Evolutionary conservation across 2,113 vertebrate species (phyloP).

Genomic region (Beaufortia kweichowensis): DNA sequence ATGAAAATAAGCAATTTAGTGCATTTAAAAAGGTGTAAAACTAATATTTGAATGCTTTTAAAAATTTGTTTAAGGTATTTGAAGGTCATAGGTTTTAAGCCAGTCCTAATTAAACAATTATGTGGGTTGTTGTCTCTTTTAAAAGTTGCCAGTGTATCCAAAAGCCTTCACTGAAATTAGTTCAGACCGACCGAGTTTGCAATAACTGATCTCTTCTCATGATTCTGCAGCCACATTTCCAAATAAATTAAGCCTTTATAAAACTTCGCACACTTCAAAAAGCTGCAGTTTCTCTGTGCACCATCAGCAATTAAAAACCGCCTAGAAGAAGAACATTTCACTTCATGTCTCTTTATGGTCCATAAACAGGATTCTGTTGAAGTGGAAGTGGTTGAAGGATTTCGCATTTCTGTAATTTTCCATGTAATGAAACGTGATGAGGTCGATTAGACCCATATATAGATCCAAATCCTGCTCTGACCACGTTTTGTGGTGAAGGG

Average conservation of each 20-base stretch:
- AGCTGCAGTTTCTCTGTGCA: slow-evolving; percentile 14
- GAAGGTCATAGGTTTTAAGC: background rate
- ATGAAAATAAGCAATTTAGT: background rate
- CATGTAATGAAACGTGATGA: slow-evolving; percentile 57
- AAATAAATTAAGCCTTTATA: slow-evolving; percentile 27
- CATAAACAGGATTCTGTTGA: slow-evolving; percentile 51
- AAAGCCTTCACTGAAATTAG: background rate
- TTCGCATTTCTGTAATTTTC: slow-evolving; percentile 56
- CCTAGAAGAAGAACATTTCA: slow-evolving; percentile 19
- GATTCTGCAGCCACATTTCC: slow-evolving; percentile 29
- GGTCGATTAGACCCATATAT: slow-evolving; percentile 57
- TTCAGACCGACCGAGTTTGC: background rate
- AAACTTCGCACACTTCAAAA: slow-evolving; percentile 31
- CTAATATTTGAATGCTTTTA: background rate
- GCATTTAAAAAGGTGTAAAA: background rate
- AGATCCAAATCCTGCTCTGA: slow-evolving; percentile 53
- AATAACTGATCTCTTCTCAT: slow-evolving; percentile 12
- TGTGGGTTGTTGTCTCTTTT: background rate
- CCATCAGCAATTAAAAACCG: slow-evolving; percentile 34
- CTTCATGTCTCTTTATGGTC: slow-evolving; percentile 48
- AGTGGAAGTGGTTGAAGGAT: slow-evolving; percentile 44
- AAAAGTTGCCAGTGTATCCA: slow-evolving; percentile 1
- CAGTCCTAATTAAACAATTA: background rate
- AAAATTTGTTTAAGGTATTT: background rate
- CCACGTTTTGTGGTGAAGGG: slow-evolving; percentile 28